Evolutionary conservation across 2,113 vertebrate genomes (phyloP).

Genomic region (Osmerus mordax): DNA sequence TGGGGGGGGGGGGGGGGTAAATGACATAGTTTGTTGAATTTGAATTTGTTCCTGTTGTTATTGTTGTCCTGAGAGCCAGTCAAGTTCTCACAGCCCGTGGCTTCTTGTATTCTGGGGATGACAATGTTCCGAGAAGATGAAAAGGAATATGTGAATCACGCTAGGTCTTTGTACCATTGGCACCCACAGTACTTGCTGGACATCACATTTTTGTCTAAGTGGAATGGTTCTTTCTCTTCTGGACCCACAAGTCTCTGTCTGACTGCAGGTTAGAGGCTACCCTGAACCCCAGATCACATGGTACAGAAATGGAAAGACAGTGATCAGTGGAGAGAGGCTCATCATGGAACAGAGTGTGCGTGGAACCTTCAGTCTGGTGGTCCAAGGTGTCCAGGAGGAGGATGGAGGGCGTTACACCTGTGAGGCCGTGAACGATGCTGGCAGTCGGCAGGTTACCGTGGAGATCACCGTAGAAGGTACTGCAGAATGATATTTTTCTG

Average conservation of each 20-base stretch:
- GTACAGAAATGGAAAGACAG: slow-evolving; percentile 79
- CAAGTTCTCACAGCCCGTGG: no score
- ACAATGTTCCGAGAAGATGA: no score
- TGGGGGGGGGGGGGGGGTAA: no score
- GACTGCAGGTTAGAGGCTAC: slow-evolving; percentile 80
- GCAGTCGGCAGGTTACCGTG: slow-evolving; percentile 83
- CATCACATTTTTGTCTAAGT: no score
- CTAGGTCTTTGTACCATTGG: no score
- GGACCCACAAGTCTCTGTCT: slow-evolving; percentile 6
- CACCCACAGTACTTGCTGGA: no score
- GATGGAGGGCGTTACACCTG: slow-evolving; percentile 88
- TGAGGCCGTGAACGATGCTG: slow-evolving; percentile 80
- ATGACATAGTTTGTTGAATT: no score
- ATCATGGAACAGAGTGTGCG: slow-evolving; percentile 66
- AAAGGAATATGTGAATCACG: no score
- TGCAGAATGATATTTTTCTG: background rate
- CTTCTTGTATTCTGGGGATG: no score
- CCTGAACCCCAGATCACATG: slow-evolving; percentile 87
- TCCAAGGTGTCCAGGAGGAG: slow-evolving; percentile 70
- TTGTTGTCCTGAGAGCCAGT: no score
- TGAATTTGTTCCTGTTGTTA: no score
- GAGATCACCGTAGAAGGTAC: slow-evolving; percentile 86
- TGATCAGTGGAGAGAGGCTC: slow-evolving; percentile 72
- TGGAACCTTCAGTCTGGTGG: slow-evolving; percentile 82
- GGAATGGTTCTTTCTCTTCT: no score